Evolutionary conservation across 2,888 invertebrate genomes (phyloP).

Genomic region (Reticulitermes lucifugus): DNA sequence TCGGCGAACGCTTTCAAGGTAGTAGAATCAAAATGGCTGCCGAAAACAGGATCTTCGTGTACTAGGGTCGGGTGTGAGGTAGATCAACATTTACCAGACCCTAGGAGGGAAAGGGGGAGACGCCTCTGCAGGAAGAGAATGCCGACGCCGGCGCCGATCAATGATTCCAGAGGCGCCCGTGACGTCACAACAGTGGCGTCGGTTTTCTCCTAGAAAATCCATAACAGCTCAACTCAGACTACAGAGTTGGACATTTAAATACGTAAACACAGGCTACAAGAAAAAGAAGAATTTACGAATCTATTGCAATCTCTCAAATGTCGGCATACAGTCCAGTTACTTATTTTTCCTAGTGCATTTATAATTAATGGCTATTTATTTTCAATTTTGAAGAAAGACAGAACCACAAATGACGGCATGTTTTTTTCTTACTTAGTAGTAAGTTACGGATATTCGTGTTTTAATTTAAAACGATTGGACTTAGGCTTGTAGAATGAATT

Average conservation of each 20-base stretch:
- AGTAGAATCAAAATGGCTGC: conserved; percentile 29
- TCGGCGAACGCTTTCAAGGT: no score
- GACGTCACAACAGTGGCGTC: conserved; percentile 39
- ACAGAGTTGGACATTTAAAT: not conserved
- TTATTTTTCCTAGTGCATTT: no score
- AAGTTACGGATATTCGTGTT: no score
- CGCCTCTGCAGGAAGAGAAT: conserved; percentile 31
- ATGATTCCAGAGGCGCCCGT: conserved; percentile 36
- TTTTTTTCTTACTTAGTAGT: no score
- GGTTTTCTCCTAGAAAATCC: conserved; percentile 31
- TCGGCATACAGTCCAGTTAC: no score
- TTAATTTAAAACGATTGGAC: no score
- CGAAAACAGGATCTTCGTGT: not conserved
- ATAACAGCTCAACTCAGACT: conserved; percentile 17
- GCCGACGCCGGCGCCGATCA: conserved; percentile 34
- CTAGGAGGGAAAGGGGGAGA: not conserved
- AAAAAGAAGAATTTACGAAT: not conserved
- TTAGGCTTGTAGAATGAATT: no score
- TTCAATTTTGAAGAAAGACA: no score
- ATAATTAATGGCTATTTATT: no score
- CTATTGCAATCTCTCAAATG: not conserved
- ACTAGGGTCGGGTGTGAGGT: not conserved
- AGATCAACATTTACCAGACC: not conserved
- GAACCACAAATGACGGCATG: no score
- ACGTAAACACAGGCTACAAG: not conserved